Evolutionary conservation across 2,888 invertebrate species (phyloP).

Genomic region (Sericinus montela): DNA sequence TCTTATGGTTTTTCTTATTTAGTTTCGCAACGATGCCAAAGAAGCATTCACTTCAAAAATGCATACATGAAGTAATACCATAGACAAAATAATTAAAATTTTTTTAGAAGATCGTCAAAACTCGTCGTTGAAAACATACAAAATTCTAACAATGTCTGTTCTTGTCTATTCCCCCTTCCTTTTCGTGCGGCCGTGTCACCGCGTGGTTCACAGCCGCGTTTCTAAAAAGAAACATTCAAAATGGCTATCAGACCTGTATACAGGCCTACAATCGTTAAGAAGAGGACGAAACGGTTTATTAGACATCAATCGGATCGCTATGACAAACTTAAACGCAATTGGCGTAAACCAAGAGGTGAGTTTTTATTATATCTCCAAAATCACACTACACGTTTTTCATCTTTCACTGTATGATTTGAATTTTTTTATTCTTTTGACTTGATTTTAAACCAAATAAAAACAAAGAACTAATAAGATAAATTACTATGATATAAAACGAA

Average conservation of each 20-base stretch:
- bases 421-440: background rate
- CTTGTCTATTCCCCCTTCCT: conserved; percentile 72
- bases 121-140: conserved; percentile 43
- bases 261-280: conserved; percentile 95
- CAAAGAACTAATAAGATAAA: too few relatives aligned
- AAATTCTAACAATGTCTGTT: conserved; percentile 52
- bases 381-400: conserved; percentile 2
- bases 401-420: conserved; percentile 48
- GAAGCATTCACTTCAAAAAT: too few relatives aligned
- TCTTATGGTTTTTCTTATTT: too few relatives aligned
- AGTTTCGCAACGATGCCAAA: too few relatives aligned
- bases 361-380: background rate
- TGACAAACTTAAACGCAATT: conserved; percentile 96
- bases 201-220: conserved; percentile 74
- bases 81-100: background rate
- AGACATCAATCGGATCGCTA: conserved; percentile 99
- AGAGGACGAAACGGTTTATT: conserved; percentile 98
- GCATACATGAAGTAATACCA: too few relatives aligned
- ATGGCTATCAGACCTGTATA: conserved; percentile 95
- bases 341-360: conserved; percentile 98
- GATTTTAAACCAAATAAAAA: background rate
- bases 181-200: conserved; percentile 77
- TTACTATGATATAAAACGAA: too few relatives aligned
- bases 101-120: conserved; percentile 7
- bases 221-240: conserved; percentile 68